Base-by-base conservation (phyloP, 2,113 vertebrate genomes). In the Lanius ludovicianus region DNA sequence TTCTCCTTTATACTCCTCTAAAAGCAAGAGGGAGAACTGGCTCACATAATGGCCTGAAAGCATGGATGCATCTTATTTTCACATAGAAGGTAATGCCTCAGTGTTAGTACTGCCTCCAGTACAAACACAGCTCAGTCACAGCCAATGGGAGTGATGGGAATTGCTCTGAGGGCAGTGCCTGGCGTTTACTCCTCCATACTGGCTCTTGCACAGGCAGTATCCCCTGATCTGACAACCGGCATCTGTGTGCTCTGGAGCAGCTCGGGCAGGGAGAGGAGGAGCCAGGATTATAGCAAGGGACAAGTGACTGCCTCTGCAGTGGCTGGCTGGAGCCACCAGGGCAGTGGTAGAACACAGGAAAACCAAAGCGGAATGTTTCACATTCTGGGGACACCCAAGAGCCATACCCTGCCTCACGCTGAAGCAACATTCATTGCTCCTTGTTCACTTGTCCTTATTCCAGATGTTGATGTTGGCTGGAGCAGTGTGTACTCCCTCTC, bases 1-100 rank as follows among this genome's bases (percentile, higher is more conserved):
- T 95, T 67, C 70, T 85, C 37, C 59, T 81, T 96, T 81, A 78
- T 31, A 55, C 35, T 90, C 50, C 37, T 71, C 76, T 74, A 67
- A 83, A 93, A 94, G 59, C 42, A 63, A 83, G 82, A 88, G 65
- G 59, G 47, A 87, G 59, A 91, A 74, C 31, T 49, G 44, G 67
- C 41, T 76, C 81, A 74, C 52, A 27, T 49, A 65, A 85, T 13
- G 35, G 87, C 79, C 55, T 77, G 75, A 59, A 90, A 93, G 56
- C 42, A 80, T 8, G 59, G 86, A 62, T 24, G 55, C 31, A 63
- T 86, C 88, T 93, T 67, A 70, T 84, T 86, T 89, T 41, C 0
- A 0, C 0, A 8, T 18, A 53, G 70, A 60, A 82, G 89, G 55
- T 4, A 27, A 24, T 2, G 13, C n/a, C 57, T 75, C 23, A 25